Evolutionary conservation across 2,888 invertebrate species (phyloP).

Genomic region (Tetramorium bicarinatum): DNA sequence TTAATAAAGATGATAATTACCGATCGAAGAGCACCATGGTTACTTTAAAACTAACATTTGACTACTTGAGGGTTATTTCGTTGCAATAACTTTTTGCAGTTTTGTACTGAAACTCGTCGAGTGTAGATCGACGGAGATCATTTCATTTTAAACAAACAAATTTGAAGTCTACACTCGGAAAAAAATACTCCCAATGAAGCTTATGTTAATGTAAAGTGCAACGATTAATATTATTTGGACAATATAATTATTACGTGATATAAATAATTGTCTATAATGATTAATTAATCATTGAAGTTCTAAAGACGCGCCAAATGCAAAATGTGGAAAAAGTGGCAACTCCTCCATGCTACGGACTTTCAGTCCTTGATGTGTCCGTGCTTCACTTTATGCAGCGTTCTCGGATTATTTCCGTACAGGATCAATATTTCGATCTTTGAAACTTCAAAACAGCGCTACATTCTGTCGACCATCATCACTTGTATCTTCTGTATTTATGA

Average conservation of each 20-base stretch:
- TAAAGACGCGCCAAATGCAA: not conserved
- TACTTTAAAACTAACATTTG: constrained; percentile 52
- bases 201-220: no score
- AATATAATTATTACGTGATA: no score
- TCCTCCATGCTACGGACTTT: constrained; percentile 1
- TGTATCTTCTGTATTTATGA: not conserved
- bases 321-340: not conserved
- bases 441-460: not conserved
- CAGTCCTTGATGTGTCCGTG: constrained; percentile 3
- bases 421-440: not conserved
- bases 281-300: not conserved
- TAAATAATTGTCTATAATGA: not conserved
- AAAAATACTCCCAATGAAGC: no score
- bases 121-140: not conserved
- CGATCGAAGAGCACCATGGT: constrained; percentile 63
- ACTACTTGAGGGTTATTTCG: not conserved
- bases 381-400: not conserved
- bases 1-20: constrained; percentile 47
- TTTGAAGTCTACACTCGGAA: no score
- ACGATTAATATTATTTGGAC: no score
- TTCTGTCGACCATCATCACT: not conserved
- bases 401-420: not conserved
- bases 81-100: constrained; percentile 24
- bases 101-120: not conserved
- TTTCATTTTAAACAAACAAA: no score